These are phyloP conservation scores for Champsocephalus gunnari DNA, from an alignment of 2,797 vertebrate species.

Conservation along the genomic window DNA sequence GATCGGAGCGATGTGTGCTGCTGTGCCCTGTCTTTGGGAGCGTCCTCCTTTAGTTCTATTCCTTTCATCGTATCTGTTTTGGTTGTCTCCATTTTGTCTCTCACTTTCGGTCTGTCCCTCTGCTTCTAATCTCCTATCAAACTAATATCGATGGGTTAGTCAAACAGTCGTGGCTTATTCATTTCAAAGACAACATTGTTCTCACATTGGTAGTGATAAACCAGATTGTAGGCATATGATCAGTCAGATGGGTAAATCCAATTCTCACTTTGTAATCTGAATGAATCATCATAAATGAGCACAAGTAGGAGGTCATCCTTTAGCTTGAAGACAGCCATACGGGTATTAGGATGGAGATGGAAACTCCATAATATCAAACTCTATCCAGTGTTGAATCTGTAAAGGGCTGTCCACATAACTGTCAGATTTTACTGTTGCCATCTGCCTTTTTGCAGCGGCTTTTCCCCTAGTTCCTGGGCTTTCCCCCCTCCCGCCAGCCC, in stretches of 20 bases:
- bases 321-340: neutral
- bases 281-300: neutral
- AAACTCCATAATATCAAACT: slow-evolving; percentile 10
- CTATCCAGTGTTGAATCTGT: slow-evolving; percentile 1
- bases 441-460: slow-evolving; percentile 14
- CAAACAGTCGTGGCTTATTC: slow-evolving; percentile 33
- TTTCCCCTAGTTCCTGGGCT: slow-evolving; percentile 13
- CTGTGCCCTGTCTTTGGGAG: neutral
- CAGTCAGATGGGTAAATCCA: slow-evolving; percentile 3
- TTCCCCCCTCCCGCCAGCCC: slow-evolving; percentile 5
- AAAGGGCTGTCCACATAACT: slow-evolving; percentile 3
- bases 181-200: slow-evolving; percentile 28
- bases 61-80: slow-evolving; percentile 2
- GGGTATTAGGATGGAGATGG: slow-evolving; percentile 3
- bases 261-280: neutral
- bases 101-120: slow-evolving; percentile 13
- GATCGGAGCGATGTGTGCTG: slow-evolving; percentile 29
- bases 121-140: slow-evolving; percentile 43
- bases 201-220: neutral
- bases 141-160: slow-evolving; percentile 41
- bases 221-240: slow-evolving; percentile 17
- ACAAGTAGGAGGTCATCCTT: neutral
- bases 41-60: slow-evolving; percentile 23
- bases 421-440: neutral
- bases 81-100: neutral